A percentile compares a stretch with the other conserved stretches of the same genome.
Evolutionary conservation across 2,113 vertebrate species (phyloP).

Genomic region (Emydocephalus ijimae): DNA sequence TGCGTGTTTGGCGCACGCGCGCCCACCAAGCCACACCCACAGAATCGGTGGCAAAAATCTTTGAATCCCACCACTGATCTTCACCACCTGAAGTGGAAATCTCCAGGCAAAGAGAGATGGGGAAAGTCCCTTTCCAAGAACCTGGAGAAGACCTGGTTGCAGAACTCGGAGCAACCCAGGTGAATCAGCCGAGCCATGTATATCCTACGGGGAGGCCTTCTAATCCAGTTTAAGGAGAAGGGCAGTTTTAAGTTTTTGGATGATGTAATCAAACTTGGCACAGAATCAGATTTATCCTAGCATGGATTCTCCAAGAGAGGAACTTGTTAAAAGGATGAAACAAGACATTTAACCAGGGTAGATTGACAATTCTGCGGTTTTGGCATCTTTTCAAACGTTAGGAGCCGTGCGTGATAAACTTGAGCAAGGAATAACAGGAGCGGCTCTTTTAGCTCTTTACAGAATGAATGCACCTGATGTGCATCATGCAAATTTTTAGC

Average conservation of each 20-base stretch:
- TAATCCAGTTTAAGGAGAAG: background rate
- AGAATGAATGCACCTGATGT: background rate
- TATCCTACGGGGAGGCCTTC: background rate
- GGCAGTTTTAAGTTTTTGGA: background rate
- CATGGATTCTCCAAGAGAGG: background rate
- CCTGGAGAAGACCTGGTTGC: background rate
- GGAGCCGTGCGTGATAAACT: background rate
- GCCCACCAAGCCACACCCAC: too few species aligned
- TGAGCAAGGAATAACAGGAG: background rate
- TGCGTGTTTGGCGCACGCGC: too few species aligned
- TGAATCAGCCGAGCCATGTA: background rate
- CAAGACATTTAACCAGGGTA: background rate
- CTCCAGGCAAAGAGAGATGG: background rate
- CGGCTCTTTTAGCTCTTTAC: background rate
- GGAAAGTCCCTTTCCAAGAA: background rate
- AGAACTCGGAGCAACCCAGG: background rate
- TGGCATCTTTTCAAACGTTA: background rate
- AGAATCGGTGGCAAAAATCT: too few species aligned
- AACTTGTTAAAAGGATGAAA: background rate
- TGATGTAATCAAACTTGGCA: background rate
- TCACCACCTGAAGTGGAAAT: background rate
- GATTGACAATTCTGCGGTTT: background rate
- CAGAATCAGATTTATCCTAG: background rate
- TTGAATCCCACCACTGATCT: background rate
- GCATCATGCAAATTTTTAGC: background rate